phyloP scores from a whole-genome alignment of 2,797 vertebrate genomes.

The Ceryle rudis region DNA sequence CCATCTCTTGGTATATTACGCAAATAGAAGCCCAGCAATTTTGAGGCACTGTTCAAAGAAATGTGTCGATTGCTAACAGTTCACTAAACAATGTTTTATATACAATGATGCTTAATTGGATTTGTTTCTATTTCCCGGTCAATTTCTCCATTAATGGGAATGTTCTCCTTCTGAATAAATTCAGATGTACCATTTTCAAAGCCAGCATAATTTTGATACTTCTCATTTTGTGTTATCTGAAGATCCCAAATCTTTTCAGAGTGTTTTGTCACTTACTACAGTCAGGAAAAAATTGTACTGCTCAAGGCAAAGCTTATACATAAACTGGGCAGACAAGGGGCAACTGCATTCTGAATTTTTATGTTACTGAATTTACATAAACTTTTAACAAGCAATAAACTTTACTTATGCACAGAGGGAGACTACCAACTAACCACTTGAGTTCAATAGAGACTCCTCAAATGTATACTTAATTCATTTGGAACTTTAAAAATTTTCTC shows the following conservation, averaged over 20 bases:
- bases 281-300: not conserved
- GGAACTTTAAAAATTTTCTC: slow-evolving; percentile 1
- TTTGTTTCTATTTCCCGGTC: not conserved
- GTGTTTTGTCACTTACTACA: not conserved
- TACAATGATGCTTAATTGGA: not conserved
- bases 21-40: not conserved
- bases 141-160: not conserved
- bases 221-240: not conserved
- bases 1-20: not conserved
- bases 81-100: not conserved
- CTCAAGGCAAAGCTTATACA: not conserved
- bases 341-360: not conserved
- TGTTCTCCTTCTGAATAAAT: not conserved
- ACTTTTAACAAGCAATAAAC: slow-evolving; percentile 11
- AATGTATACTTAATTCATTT: not conserved
- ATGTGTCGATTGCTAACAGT: not conserved
- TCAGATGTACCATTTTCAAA: not conserved
- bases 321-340: not conserved
- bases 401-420: not conserved
- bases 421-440: not conserved
- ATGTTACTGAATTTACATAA: not conserved
- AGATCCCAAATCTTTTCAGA: not conserved
- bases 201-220: not conserved
- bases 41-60: not conserved
- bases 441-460: not conserved